Conservation (phyloP, 2,113 vertebrate genomes). For the Mandrillus leucophaeus region DNA sequence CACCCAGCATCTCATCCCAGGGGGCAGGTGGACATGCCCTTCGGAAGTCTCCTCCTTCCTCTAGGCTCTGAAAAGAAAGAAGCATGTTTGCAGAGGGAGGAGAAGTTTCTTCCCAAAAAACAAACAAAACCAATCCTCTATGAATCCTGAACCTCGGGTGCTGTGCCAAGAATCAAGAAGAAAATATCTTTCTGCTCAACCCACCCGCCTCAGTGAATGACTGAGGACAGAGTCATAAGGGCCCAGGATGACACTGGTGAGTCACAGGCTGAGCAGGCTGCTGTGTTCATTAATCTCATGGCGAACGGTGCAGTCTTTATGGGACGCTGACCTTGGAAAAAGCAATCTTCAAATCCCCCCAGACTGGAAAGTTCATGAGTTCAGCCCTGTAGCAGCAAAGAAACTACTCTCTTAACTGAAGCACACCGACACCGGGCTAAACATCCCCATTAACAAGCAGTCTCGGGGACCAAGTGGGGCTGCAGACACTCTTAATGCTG, state of each 20-base stretch:
- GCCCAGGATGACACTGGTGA: background rate
- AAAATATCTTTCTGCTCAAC: slow-evolving; percentile 54
- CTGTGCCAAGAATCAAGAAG: background rate
- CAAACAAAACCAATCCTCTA: background rate
- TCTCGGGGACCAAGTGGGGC: background rate
- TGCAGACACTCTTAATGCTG: background rate
- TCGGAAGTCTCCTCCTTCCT: background rate
- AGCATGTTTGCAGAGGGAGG: background rate
- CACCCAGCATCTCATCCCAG: background rate
- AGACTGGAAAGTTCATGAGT: background rate
- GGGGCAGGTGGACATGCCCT: background rate
- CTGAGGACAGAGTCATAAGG: slow-evolving; percentile 19
- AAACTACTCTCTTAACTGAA: slow-evolving; percentile 34
- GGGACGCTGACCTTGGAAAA: slow-evolving; percentile 40
- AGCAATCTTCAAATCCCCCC: background rate
- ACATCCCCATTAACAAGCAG: background rate
- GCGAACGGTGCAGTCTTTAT: background rate
- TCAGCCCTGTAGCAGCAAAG: background rate
- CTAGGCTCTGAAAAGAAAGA: background rate
- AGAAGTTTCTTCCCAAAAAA: background rate
- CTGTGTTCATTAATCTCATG: background rate
- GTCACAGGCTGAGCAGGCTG: background rate
- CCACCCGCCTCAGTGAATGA: background rate
- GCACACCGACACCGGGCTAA: background rate
- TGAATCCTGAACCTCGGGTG: background rate